Evolutionary conservation across 2,113 vertebrate genomes (phyloP).

Genomic region (Psammodynastes pulverulentus): DNA sequence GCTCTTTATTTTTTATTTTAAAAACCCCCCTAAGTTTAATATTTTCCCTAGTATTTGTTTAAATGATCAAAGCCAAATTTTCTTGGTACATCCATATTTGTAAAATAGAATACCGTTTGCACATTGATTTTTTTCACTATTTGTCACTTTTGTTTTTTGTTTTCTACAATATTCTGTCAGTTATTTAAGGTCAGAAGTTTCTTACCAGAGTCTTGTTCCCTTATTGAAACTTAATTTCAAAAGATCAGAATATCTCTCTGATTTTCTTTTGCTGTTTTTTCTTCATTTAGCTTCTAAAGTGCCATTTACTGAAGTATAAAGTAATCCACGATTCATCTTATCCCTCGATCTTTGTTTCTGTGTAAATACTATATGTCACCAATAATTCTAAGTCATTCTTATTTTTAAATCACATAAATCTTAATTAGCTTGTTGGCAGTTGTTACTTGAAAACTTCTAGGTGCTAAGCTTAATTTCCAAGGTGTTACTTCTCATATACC

Average conservation of each 20-base stretch:
- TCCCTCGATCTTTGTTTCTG: not conserved
- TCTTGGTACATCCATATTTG: not conserved
- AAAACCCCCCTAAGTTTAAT: not conserved
- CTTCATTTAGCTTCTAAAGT: slow-evolving; percentile 2
- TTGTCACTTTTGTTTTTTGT: slow-evolving; percentile 18
- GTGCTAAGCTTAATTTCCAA: slow-evolving; percentile 11
- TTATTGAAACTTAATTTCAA: not conserved
- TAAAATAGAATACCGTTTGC: not conserved
- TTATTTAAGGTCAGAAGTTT: not conserved
- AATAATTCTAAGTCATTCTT: not conserved
- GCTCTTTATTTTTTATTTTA: not conserved
- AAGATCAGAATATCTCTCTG: not conserved
- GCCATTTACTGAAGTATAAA: not conserved
- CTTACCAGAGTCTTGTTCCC: not conserved
- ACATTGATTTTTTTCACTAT: slow-evolving; percentile 48
- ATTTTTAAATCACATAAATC: not conserved
- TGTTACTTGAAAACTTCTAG: slow-evolving; percentile 1
- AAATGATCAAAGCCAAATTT: not conserved
- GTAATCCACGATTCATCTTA: not conserved
- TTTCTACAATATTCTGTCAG: slow-evolving; percentile 33
- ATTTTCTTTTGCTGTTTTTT: not conserved
- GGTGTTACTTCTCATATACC: not conserved
- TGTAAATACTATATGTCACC: not conserved
- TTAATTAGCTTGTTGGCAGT: not conserved
- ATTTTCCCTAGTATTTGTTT: slow-evolving; percentile 4